Evolutionary conservation across 2,888 invertebrate genomes (phyloP), one percentile per base, ranked within the genome.

Genomic region (Gortyna flavago): DNA sequence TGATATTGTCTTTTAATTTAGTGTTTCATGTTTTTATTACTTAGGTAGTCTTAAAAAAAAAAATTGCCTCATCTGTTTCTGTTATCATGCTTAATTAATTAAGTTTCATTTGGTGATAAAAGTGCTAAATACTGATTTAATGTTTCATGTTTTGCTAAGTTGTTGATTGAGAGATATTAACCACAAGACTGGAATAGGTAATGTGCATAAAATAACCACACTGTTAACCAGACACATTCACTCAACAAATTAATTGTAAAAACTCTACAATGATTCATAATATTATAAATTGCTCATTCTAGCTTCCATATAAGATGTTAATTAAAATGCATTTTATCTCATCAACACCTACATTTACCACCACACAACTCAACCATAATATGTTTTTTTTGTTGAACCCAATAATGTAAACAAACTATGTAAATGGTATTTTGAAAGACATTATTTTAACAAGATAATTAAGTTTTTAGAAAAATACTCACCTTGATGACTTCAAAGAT

Each of bases 71-170:
- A 69, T 73, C 57, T 75, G 76, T 81, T 75, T 69, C 21, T 82
- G 80, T 71, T 83, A 88, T 80, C 81, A 88, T 72, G 62, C 51
- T 66, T 32, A 77, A 68, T 71, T 86, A 81, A 78, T 75, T 72
- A 75, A 79, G 54, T 77, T 79, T 32, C 25, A 64, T 75, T 74
- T 79, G 44, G 66, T 85, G 83, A 81, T 89, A 83, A 75, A 83
- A 72, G 80, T 82, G 72, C 64, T 74, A 44, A 72, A 61, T 72
- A 75, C 68, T 79, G 62, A 44, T 85, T 81, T 71, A 65, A 62
- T 76, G 64, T 72, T 74, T 72, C 54, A 57, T 79, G 48, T 72
- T 32, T 70, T 67, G 35, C 29, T 68, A 48, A 75, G 75, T 79
- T 71, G 67, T 75, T 73, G 61, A 54, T 62, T 72, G 11, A 35